These are phyloP conservation scores for Phenganax subtilis DNA, from an alignment of 92 coral and sea anemone species.

Conservation along the genomic window DNA sequence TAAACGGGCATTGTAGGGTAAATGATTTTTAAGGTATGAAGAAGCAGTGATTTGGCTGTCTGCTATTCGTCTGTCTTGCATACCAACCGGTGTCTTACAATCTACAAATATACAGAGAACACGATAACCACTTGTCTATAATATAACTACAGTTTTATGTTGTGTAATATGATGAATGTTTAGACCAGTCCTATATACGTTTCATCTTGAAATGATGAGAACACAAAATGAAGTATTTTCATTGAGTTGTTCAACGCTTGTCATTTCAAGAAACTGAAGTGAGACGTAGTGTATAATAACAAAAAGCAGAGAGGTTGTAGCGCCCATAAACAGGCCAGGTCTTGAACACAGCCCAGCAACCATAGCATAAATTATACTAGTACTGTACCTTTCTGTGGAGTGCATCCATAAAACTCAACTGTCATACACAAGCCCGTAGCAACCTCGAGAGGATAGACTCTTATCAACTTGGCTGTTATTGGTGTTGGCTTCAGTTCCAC, in stretches of 20 bases:
- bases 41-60: conserved; percentile 72
- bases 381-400: conserved; percentile 73
- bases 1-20: conserved; percentile 62
- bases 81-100: conserved; percentile 72
- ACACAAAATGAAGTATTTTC: no score
- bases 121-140: background rate
- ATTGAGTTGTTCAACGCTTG: no score
- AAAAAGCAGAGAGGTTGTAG: background rate
- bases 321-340: background rate
- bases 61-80: conserved; percentile 62
- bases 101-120: conserved; percentile 55
- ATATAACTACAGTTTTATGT: no score
- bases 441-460: conserved; percentile 51
- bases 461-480: conserved; percentile 67
- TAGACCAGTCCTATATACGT: no score
- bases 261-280: no score
- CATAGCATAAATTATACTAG: background rate
- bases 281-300: no score
- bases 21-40: conserved; percentile 57
- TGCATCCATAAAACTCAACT: conserved; percentile 82
- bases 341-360: background rate
- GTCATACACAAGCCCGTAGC: conserved; percentile 44
- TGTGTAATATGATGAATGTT: no score
- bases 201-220: no score
- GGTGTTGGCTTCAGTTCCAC: conserved; percentile 35